Conservation (phyloP, 2,113 vertebrate genomes). For the Ovibos moschatus region DNA sequence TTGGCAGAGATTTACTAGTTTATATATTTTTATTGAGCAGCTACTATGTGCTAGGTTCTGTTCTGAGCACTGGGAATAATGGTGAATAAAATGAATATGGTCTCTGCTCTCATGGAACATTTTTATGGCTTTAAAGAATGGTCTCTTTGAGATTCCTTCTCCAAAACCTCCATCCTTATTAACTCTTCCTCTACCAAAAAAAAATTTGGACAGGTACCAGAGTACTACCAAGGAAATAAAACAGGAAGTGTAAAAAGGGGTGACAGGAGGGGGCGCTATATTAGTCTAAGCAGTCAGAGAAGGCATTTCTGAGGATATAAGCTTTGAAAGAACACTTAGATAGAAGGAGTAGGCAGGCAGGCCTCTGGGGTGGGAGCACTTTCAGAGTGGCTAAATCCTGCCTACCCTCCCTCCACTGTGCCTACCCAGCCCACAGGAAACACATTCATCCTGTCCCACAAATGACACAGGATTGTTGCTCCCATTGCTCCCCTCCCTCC, state of each 20-base stretch:
- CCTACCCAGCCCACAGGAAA: background rate
- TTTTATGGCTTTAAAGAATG: background rate
- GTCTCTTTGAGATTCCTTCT: background rate
- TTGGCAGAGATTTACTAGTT: background rate
- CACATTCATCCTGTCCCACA: background rate
- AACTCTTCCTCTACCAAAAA: background rate
- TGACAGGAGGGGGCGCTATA: fast-evolving
- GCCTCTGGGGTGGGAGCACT: background rate
- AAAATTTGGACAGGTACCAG: background rate
- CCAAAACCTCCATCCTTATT: background rate
- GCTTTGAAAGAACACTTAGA: background rate
- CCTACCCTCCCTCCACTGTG: background rate
- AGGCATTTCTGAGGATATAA: background rate
- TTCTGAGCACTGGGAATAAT: background rate
- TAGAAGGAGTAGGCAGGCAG: background rate
- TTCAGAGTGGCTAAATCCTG: background rate
- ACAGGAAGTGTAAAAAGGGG: background rate
- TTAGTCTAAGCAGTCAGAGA: background rate
- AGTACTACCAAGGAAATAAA: background rate
- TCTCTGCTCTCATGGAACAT: background rate
- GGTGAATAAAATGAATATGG: background rate
- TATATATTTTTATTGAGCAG: background rate
- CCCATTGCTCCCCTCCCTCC: background rate
- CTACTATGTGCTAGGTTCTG: background rate
- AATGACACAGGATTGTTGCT: background rate